Evolutionary conservation across 2,888 invertebrate genomes (phyloP), one percentile per base, ranked within the genome.

Genomic region (Halictus quadricinctus): DNA sequence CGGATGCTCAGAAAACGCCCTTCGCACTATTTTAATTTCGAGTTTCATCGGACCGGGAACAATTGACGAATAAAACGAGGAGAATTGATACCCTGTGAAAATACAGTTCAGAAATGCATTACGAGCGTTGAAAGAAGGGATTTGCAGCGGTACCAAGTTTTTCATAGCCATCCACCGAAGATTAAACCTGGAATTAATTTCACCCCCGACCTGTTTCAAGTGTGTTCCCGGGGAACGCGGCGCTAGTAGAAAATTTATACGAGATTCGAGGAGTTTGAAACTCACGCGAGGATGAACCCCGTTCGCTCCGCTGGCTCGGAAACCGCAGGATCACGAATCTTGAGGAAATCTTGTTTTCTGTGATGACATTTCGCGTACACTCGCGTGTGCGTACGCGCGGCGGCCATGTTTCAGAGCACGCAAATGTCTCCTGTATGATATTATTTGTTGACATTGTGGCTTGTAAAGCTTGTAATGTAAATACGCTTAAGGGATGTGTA

Each of bases 311-410:
- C 36, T 88, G 89, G 82, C 29, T 87, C 81, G 89, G 84, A 91
- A 85, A 90, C 88, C 85, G 80, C 81, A 78, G 86, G 81, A 89
- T 87, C 89, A 82, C 87, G 89, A 90, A 89, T 91, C 90, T 90
- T 87, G 88, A 88, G 88, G 87, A 90, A 87, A 91, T 90, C 90
- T 87, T 90, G 86, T 84, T 85, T 86, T 85, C 83, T 77, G 54
- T 78, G 80, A 83, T 66, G 83, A 86, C 84, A 70, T 84, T 76
- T 76, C 81, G 41, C 60, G 60, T 75, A 81, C 75, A 64, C 72
- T 41, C 64, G 54, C 80, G 10, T 72, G 29, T 46, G 18, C 66
- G 69, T 60, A 15, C 69, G 69, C 18, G 15, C 36, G 18, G 18
- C 66, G 36, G 66, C 41, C 69, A 41, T 41, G 41, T 69, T 69